Conservation (phyloP, 2,113 vertebrate genomes). For the Chloropsis cyanopogon region DNA sequence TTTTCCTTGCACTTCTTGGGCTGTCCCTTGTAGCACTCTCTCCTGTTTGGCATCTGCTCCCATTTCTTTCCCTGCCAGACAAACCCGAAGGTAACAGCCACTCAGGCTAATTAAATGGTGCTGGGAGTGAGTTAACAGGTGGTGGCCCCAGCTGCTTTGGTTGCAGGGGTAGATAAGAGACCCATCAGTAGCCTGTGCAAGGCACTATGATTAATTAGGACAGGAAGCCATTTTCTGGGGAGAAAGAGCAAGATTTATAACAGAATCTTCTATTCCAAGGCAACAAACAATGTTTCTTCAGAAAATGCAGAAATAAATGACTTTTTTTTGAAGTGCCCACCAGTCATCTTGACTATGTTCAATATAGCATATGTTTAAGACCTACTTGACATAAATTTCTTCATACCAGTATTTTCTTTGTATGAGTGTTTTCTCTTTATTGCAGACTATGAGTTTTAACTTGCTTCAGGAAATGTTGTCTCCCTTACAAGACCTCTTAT, state of each 20-base stretch:
- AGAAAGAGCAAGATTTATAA: background rate
- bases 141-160: slow-evolving; percentile 75
- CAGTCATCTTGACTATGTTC: background rate
- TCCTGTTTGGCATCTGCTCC: slow-evolving; percentile 26
- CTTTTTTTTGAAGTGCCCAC: background rate
- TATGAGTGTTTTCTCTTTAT: background rate
- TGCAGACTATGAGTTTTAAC: background rate
- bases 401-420: background rate
- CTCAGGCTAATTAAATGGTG: slow-evolving; percentile 71
- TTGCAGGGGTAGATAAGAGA: slow-evolving; percentile 38
- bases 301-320: background rate
- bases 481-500: background rate
- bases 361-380: background rate
- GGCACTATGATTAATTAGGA: slow-evolving; percentile 70
- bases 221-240: slow-evolving; percentile 58
- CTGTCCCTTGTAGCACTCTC: background rate
- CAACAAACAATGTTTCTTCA: background rate
- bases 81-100: slow-evolving; percentile 30
- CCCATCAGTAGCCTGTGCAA: background rate
- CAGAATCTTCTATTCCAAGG: background rate
- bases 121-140: slow-evolving; percentile 80
- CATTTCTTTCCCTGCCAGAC: background rate
- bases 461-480: background rate
- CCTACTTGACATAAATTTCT: background rate
- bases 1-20: background rate